Conservation (phyloP, 2,113 vertebrate species). For the Mellivora capensis region DNA sequence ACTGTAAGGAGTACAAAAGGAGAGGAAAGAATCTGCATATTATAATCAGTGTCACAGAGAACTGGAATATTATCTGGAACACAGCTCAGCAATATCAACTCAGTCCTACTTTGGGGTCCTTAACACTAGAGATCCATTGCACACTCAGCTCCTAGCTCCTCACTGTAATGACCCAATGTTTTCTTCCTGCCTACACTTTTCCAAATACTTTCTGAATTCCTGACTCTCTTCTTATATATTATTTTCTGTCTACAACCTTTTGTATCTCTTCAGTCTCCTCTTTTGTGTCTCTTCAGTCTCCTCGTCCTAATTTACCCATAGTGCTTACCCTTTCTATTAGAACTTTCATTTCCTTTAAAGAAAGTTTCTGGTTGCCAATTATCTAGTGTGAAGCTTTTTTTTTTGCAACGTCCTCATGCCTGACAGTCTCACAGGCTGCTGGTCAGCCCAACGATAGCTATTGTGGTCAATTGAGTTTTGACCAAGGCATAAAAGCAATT, state of each 20-base stretch:
- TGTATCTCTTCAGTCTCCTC: background rate
- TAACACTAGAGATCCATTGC: background rate
- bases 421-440: background rate
- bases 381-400: background rate
- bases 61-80: background rate
- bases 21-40: background rate
- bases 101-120: background rate
- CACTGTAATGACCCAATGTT: background rate
- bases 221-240: background rate
- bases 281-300: background rate
- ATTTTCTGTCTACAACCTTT: background rate
- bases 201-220: background rate
- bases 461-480: background rate
- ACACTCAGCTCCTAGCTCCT: background rate
- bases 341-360: background rate
- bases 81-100: background rate
- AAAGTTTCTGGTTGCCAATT: background rate
- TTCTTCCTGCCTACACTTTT: background rate
- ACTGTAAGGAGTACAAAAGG: background rate
- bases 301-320: background rate
- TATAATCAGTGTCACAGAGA: background rate
- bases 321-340: background rate
- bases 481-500: background rate
- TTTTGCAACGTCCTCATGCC: background rate
- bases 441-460: background rate